Percentiles rank a stretch among this genome's conserved stretches.
These are phyloP conservation scores for Podotricha telesiphe DNA, from an alignment of 2,888 invertebrate species.

Conservation along the genomic window DNA sequence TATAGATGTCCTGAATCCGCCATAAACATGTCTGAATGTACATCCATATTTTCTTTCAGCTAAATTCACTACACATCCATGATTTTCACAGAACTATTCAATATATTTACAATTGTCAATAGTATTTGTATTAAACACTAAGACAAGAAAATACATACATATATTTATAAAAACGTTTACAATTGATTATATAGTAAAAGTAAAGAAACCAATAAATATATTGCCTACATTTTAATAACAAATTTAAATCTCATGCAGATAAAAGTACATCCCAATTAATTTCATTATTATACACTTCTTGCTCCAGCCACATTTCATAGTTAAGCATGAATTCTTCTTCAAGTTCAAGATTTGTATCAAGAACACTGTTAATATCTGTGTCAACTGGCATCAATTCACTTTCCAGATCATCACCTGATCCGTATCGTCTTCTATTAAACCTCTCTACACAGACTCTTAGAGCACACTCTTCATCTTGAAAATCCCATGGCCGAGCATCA, in stretches of 20 bases:
- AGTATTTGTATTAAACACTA: constrained; percentile 7
- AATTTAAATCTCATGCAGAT: constrained; percentile 36
- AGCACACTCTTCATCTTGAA: constrained; percentile 98
- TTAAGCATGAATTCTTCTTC: constrained; percentile 96
- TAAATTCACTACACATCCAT: constrained; percentile 9
- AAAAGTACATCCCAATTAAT: constrained; percentile 47
- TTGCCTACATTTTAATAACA: constrained; percentile 22
- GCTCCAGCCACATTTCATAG: constrained; percentile 97
- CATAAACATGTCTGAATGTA: neutral
- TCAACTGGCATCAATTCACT: constrained; percentile 87
- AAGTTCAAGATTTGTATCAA: constrained; percentile 90
- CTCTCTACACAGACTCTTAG: constrained; percentile 96
- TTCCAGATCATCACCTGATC: constrained; percentile 79
- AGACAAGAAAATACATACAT: constrained; percentile 11
- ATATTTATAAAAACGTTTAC: constrained; percentile 29
- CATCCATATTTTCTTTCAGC: neutral
- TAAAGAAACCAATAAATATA: constrained; percentile 31
- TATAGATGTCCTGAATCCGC: neutral
- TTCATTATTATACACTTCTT: constrained; percentile 96
- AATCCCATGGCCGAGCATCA: constrained; percentile 99
- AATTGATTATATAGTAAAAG: constrained; percentile 28
- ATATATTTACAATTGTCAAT: constrained; percentile 13
- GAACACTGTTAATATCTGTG: constrained; percentile 91
- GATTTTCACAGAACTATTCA: constrained; percentile 8
- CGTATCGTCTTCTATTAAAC: constrained; percentile 97